Percentiles rank a stretch among this genome's conserved stretches.
These are phyloP conservation scores for Mormyrops attenuatus DNA, from an alignment of 2,797 vertebrate genomes.

Conservation along the genomic window DNA sequence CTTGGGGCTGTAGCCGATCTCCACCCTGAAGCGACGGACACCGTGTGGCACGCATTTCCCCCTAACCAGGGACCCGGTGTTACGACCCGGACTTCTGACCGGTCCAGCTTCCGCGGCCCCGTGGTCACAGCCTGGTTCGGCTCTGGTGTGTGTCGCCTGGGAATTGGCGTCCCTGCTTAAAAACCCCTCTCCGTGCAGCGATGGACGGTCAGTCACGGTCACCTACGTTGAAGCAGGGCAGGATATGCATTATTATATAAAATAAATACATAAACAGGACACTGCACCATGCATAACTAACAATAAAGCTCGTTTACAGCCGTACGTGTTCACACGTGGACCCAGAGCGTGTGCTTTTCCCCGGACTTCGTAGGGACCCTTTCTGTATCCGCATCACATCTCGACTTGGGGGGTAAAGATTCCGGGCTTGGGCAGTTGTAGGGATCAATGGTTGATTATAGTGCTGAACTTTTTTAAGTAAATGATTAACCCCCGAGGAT, in stretches of 20 bases:
- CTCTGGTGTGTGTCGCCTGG: not conserved
- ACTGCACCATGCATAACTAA: not conserved
- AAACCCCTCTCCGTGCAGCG: conserved; percentile 30
- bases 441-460: too few relatives aligned
- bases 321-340: conserved; percentile 1
- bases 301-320: not conserved
- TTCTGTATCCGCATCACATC: not conserved
- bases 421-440: not conserved
- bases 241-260: not conserved
- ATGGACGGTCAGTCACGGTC: conserved; percentile 40
- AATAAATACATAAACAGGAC: not conserved
- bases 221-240: conserved; percentile 33
- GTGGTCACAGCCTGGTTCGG: not conserved
- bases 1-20: conserved; percentile 75
- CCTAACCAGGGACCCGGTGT: conserved; percentile 47
- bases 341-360: not conserved
- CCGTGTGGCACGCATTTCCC: conserved; percentile 70
- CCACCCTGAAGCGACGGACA: conserved; percentile 76
- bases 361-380: not conserved
- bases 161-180: conserved; percentile 23
- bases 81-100: not conserved
- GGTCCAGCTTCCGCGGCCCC: not conserved
- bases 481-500: not conserved
- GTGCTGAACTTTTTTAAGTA: not conserved
- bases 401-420: not conserved